Conservation (phyloP, 2,888 invertebrate species). For the Phrixothrix hirtus region DNA sequence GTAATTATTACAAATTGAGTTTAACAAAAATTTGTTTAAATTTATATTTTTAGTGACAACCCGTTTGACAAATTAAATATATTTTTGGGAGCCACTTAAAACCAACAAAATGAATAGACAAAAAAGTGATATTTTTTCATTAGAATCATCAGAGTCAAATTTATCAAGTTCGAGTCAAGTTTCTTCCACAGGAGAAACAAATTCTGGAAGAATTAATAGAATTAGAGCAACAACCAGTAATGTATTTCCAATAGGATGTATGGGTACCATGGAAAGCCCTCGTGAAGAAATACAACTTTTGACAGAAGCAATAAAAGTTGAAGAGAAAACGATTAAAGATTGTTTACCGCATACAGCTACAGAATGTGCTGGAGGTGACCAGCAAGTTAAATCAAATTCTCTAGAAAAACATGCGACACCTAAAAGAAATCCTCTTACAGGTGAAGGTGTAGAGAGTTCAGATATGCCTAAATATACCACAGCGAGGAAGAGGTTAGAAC, state of each 20-base stretch:
- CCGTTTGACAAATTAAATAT: slow-evolving; percentile 7
- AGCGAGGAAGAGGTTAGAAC: slow-evolving; percentile 8
- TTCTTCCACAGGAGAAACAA: slow-evolving; percentile 50
- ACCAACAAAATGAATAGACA: slow-evolving; percentile 13
- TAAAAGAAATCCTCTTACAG: slow-evolving; percentile 44
- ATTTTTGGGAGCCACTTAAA: slow-evolving; percentile 3
- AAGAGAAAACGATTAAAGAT: background rate
- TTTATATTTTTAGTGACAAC: slow-evolving; percentile 1
- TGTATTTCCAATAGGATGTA: slow-evolving; percentile 41
- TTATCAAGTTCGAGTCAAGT: slow-evolving; percentile 38
- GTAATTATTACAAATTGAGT: no score
- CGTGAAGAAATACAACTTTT: background rate
- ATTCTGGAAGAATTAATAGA: slow-evolving; percentile 45
- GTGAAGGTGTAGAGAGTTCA: slow-evolving; percentile 34
- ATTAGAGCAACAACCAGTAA: slow-evolving; percentile 37
- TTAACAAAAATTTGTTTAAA: background rate
- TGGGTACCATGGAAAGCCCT: slow-evolving; percentile 33
- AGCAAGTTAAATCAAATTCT: background rate
- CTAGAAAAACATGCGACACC: background rate
- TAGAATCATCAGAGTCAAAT: background rate
- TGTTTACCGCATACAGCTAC: background rate
- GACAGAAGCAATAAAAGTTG: background rate
- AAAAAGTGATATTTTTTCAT: slow-evolving; percentile 15
- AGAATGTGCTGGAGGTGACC: slow-evolving; percentile 1
- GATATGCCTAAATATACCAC: slow-evolving; percentile 21